Conservation (phyloP, 2,888 invertebrate species). For the Leptinotarsa tumamoca region DNA sequence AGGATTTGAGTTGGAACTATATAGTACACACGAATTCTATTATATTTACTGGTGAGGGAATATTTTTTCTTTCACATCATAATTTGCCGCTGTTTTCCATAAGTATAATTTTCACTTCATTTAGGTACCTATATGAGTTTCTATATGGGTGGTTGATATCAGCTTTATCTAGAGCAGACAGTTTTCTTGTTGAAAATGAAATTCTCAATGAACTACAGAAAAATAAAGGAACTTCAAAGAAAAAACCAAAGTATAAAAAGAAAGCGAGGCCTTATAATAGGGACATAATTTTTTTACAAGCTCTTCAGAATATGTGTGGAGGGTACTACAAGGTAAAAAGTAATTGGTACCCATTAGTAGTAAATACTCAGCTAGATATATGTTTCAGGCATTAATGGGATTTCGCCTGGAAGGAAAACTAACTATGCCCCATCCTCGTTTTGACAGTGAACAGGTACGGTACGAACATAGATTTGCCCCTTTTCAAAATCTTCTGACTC, state of each 20-base stretch:
- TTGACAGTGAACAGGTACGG: conserved; percentile 93
- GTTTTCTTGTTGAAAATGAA: conserved; percentile 79
- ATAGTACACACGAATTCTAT: conserved; percentile 95
- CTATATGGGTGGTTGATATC: conserved; percentile 94
- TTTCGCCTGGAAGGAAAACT: conserved; percentile 90
- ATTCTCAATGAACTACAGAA: conserved; percentile 66
- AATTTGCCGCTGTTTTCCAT: background rate
- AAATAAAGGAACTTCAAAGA: conserved; percentile 72
- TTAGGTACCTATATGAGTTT: conserved; percentile 92
- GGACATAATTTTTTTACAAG: conserved; percentile 91
- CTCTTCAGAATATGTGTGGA: conserved; percentile 93
- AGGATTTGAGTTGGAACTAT: conserved; percentile 95
- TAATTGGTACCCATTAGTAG: background rate
- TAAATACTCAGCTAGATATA: background rate
- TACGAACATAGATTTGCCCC: conserved; percentile 95
- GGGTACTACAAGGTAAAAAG: conserved; percentile 87
- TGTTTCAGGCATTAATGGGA: conserved; percentile 84
- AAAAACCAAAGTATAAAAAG: conserved; percentile 73
- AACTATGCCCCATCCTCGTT: conserved; percentile 85
- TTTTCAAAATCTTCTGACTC: conserved; percentile 86
- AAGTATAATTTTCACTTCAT: conserved; percentile 26
- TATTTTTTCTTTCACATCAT: too few relatives aligned
- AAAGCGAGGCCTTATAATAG: conserved; percentile 79
- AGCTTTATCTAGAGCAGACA: conserved; percentile 89
- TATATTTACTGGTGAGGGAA: conserved; percentile 88